phyloP scores from a whole-genome alignment of 2,113 vertebrate genomes.

The Pterophyllum scalare region DNA sequence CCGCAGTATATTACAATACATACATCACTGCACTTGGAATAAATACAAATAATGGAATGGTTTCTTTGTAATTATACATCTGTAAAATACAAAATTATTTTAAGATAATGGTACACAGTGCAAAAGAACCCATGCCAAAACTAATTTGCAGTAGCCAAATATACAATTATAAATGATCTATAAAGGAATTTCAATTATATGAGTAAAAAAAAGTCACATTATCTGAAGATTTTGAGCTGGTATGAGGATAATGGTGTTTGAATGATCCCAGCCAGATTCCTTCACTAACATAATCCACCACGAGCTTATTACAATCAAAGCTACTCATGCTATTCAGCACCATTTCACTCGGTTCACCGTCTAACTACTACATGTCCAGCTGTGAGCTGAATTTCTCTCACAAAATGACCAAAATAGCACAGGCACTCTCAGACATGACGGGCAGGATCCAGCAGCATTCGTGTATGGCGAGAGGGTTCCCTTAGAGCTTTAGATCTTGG shows the following conservation, averaged over 20 bases:
- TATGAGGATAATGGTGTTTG: neutral
- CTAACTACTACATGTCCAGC: neutral
- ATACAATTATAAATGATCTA: slow-evolving; percentile 11
- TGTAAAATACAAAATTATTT: neutral
- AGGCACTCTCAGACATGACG: neutral
- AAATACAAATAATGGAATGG: slow-evolving; percentile 57
- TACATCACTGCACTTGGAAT: slow-evolving; percentile 48
- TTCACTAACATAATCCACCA: slow-evolving; percentile 19
- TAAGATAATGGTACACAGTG: slow-evolving; percentile 25
- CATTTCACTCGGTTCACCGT: neutral
- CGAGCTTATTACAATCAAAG: neutral
- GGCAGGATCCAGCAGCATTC: slow-evolving; percentile 17
- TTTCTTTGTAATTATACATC: slow-evolving; percentile 2
- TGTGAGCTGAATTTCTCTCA: neutral
- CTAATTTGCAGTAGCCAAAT: slow-evolving; percentile 35
- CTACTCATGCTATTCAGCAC: neutral
- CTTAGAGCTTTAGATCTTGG: slow-evolving; percentile 70
- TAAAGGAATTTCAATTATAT: slow-evolving; percentile 7
- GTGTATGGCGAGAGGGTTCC: neutral
- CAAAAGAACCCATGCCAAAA: slow-evolving; percentile 36
- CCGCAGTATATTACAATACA: slow-evolving; percentile 50
- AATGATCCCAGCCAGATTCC: neutral
- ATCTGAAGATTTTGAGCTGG: neutral
- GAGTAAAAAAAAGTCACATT: neutral
- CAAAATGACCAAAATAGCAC: neutral